A percentile compares a stretch with the other conserved stretches of the same genome.
Conservation (phyloP, 2,113 vertebrate genomes). For the Thunnus thynnus region DNA sequence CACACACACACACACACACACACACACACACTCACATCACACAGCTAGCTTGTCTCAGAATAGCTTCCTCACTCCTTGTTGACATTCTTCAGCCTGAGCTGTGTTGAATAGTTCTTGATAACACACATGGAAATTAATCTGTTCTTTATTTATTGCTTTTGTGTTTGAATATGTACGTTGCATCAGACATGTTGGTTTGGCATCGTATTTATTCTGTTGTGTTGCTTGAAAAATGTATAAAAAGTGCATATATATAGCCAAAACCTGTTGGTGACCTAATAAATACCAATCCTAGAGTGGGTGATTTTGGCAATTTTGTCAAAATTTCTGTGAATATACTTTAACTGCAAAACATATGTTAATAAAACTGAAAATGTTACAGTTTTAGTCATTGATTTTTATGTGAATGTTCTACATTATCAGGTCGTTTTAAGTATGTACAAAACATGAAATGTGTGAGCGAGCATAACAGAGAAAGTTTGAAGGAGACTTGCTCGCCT, state of each 20-base stretch:
- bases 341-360: too few relatives aligned
- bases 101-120: constrained; percentile 55
- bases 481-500: background rate
- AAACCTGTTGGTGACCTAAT: background rate
- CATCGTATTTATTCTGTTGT: background rate
- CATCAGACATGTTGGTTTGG: constrained; percentile 9
- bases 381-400: background rate
- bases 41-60: constrained; percentile 67
- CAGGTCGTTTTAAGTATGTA: too few relatives aligned
- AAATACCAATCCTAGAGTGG: background rate
- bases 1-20: constrained; percentile 12
- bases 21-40: constrained; percentile 41
- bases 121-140: constrained; percentile 49
- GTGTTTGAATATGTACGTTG: constrained; percentile 9
- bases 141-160: constrained; percentile 25
- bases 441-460: background rate
- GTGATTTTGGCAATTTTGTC: background rate
- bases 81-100: constrained; percentile 55
- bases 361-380: background rate
- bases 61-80: constrained; percentile 65
- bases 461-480: constrained; percentile 13
- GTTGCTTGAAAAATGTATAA: constrained; percentile 4
- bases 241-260: background rate
- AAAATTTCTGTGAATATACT: background rate
- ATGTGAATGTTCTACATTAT: background rate